These are phyloP conservation scores for Machimus atricapillus DNA, from an alignment of 2,888 invertebrate genomes.

Conservation along the genomic window DNA sequence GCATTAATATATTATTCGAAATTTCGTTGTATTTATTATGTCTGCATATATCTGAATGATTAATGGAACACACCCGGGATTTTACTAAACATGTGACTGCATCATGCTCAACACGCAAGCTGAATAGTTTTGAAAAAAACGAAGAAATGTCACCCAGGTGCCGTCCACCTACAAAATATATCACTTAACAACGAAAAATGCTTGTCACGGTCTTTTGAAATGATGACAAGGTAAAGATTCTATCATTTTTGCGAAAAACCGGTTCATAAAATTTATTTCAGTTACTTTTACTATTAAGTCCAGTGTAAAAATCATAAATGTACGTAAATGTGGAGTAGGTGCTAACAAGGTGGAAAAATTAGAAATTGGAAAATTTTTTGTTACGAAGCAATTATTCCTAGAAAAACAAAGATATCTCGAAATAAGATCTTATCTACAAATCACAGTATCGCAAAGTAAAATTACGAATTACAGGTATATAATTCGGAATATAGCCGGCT, in stretches of 20 bases:
- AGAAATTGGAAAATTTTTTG: background rate
- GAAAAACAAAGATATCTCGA: background rate
- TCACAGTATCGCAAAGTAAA: background rate
- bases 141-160: background rate
- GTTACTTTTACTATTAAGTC: background rate
- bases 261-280: background rate
- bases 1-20: background rate
- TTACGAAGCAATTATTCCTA: background rate
- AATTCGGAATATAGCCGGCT: background rate
- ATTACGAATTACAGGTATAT: background rate
- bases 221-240: background rate
- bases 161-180: background rate
- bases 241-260: background rate
- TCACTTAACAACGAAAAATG: background rate
- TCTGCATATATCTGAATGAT: background rate
- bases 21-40: background rate
- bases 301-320: background rate
- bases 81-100: background rate
- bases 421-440: background rate
- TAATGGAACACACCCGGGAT: background rate
- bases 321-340: background rate
- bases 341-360: background rate
- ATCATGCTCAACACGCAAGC: background rate
- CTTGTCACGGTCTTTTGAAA: background rate
- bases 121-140: background rate